Evolutionary conservation across 2,113 vertebrate species (phyloP).

Genomic region (Procavia capensis): DNA sequence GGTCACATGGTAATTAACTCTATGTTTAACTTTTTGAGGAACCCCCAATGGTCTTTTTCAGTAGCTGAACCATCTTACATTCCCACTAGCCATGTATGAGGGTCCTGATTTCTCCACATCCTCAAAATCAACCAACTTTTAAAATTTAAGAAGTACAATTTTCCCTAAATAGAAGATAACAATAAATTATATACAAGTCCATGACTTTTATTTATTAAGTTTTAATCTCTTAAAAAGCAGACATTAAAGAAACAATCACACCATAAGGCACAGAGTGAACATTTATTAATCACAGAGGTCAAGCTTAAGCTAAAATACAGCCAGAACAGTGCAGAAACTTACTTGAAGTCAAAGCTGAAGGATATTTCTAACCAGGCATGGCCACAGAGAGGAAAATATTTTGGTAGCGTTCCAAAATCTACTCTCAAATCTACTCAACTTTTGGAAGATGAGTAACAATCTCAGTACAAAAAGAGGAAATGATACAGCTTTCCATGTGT

Average conservation of each 20-base stretch:
- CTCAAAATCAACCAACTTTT: constrained; percentile 28
- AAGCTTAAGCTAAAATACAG: constrained; percentile 19
- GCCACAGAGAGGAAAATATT: neutral
- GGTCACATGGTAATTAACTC: neutral
- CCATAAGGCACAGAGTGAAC: constrained; percentile 66
- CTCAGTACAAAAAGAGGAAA: neutral
- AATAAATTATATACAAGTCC: neutral
- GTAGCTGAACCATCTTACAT: constrained; percentile 7
- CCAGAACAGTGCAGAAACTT: constrained; percentile 22
- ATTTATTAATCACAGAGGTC: constrained; percentile 51
- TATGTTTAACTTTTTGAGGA: constrained; percentile 23
- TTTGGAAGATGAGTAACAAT: neutral
- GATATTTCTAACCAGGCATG: neutral
- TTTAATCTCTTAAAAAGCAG: neutral
- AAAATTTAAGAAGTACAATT: constrained; percentile 37
- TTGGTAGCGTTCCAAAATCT: neutral
- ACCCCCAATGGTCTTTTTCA: neutral
- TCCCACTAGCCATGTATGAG: neutral
- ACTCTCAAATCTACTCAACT: neutral
- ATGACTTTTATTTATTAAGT: neutral
- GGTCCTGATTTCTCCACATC: constrained; percentile 35
- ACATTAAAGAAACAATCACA: constrained; percentile 1
- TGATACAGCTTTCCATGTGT: neutral
- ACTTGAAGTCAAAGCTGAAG: constrained; percentile 30
- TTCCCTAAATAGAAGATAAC: neutral